Evolutionary conservation across 2,113 vertebrate species (phyloP).

Genomic region (Lontra canadensis): DNA sequence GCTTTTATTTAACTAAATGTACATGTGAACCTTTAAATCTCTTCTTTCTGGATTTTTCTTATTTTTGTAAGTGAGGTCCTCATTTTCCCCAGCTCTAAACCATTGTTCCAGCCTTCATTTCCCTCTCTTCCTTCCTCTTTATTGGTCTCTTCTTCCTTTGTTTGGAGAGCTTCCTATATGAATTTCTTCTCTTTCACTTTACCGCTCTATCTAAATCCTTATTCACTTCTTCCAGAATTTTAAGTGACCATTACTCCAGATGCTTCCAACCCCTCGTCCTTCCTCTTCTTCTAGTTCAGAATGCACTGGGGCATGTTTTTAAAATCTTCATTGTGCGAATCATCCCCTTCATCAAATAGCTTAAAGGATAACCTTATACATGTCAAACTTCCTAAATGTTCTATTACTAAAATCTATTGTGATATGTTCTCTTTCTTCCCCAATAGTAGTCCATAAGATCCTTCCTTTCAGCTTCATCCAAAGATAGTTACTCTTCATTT

Average conservation of each 20-base stretch:
- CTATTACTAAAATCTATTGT: neutral
- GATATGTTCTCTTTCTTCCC: neutral
- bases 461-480: neutral
- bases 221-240: neutral
- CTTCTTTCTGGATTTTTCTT: neutral
- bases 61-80: neutral
- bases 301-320: neutral
- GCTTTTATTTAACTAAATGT: neutral
- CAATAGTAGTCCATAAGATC: neutral
- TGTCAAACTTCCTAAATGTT: neutral
- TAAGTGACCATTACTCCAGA: neutral
- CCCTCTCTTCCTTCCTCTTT: neutral
- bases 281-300: neutral
- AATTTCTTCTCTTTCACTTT: neutral
- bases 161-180: too few relatives aligned
- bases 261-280: neutral
- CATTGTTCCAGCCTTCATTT: neutral
- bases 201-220: neutral
- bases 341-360: neutral
- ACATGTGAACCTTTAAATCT: neutral
- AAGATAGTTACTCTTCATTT: neutral
- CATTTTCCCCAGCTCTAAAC: neutral
- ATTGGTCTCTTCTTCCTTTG: neutral
- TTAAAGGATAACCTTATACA: neutral
- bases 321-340: neutral